Evolutionary conservation across 2,113 vertebrate species (phyloP).

Genomic region (Romanogobio albipinnatus): DNA sequence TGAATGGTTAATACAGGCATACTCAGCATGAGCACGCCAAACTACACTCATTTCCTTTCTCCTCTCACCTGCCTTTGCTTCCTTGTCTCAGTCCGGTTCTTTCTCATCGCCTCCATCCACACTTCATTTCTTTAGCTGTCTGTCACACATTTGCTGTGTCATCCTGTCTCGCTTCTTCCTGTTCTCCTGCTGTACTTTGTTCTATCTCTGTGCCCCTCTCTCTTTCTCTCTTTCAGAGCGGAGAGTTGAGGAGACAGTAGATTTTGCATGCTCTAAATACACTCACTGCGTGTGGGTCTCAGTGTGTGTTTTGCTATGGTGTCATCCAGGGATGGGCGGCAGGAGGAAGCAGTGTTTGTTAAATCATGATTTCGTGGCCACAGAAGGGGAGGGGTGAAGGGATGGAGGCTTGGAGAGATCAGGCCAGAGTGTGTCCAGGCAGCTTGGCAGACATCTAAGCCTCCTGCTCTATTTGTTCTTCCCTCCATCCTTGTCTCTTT

Average conservation of each 20-base stretch:
- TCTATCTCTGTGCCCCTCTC: slow-evolving; percentile 36
- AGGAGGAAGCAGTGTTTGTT: slow-evolving; percentile 39
- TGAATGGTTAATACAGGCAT: no score
- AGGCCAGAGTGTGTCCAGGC: slow-evolving; percentile 18
- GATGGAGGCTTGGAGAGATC: slow-evolving; percentile 9
- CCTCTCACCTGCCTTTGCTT: background rate
- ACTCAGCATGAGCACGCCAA: background rate
- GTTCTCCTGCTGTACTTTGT: slow-evolving; percentile 24
- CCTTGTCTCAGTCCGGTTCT: slow-evolving; percentile 24
- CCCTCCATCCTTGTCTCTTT: slow-evolving; percentile 59
- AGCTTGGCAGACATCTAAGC: slow-evolving; percentile 37
- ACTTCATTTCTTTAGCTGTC: slow-evolving; percentile 49
- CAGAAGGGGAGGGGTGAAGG: background rate
- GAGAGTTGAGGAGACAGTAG: slow-evolving; percentile 72
- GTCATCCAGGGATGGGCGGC: slow-evolving; percentile 65
- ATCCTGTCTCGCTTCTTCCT: slow-evolving; percentile 38
- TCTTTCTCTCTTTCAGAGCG: slow-evolving; percentile 5
- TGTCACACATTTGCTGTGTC: slow-evolving; percentile 55
- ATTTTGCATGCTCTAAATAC: slow-evolving; percentile 81
- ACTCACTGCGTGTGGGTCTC: slow-evolving; percentile 62
- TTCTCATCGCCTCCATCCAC: slow-evolving; percentile 44
- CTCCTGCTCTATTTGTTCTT: slow-evolving; percentile 55
- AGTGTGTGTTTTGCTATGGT: slow-evolving; percentile 62
- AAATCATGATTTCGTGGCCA: slow-evolving; percentile 26
- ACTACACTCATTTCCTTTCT: background rate